Base-by-base conservation (phyloP, 2,113 vertebrate genomes). In the Willisornis vidua region DNA sequence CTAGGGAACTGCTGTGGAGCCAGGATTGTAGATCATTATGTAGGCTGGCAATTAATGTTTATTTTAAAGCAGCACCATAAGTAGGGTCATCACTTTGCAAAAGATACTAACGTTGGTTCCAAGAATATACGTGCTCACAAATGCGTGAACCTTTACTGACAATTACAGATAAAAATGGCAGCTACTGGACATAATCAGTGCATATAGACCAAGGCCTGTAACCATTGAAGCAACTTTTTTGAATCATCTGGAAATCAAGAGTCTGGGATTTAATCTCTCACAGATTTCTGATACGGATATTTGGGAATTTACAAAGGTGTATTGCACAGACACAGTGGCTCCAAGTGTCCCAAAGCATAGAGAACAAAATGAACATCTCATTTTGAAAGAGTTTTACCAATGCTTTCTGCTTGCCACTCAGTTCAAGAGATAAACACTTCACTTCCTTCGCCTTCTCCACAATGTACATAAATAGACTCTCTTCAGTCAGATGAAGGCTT, bases 391-490 rank as follows among this genome's bases (percentile, higher is more conserved):
- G 48, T 59, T 91, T 93, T 67, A 87, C 94, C 79, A 62, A 86
- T 81, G 91, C 48, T 12, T 95, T 89, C 77, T 74, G 63, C 68
- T 49, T 74, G 46, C 33, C 48, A 62, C 43, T 66, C 51, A 58
- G 49, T 85, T 93, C 49, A 89, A 94, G 70, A 95, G 91, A 81
- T 87, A 94, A 94, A 81, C 72, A 77, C 77, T 96, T 82, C 78
- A 94, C 75, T 96, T 96, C 89, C 93, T 96, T 97, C 54, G 93
- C 77, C 95, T 96, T 95, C 92, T 89, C 93, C 90, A 90, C 92
- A 93, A 49, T 0, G 46, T 66, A 93, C 65, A 94, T 88, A 96
- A 97, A 96, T 90, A 97, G 87, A 90, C 46, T 66, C 68, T 57
- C 55, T 79, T 91, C 83, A 93, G 81, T 82, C 90, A 94, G 93